These are phyloP conservation scores for Drosophila ezoana DNA, from an alignment of 2,888 invertebrate species.

Conservation along the genomic window DNA sequence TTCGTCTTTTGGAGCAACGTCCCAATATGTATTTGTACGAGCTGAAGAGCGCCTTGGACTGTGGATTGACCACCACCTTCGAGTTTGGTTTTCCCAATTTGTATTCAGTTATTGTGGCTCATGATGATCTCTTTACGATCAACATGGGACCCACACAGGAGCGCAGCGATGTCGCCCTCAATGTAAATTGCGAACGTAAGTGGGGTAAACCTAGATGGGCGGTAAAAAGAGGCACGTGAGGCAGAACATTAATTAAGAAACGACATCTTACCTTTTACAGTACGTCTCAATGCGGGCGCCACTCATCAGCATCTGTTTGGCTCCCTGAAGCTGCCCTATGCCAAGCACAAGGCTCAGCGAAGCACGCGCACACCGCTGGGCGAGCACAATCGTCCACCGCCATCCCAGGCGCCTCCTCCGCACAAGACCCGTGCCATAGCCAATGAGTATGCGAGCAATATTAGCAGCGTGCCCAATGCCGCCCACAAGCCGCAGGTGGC, in stretches of 20 bases:
- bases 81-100: constrained; percentile 84
- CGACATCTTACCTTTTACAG: constrained; percentile 25
- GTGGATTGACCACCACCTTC: constrained; percentile 79
- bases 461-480: constrained; percentile 1
- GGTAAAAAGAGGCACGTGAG: neutral
- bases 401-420: constrained; percentile 59
- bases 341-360: constrained; percentile 67
- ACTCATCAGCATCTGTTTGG: constrained; percentile 68
- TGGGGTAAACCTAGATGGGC: neutral
- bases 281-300: constrained; percentile 45
- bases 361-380: constrained; percentile 57
- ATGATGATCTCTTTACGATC: constrained; percentile 82
- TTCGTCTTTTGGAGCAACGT: constrained; percentile 81
- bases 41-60: constrained; percentile 78
- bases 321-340: constrained; percentile 64
- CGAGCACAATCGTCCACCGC: constrained; percentile 67
- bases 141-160: constrained; percentile 78
- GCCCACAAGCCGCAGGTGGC: constrained; percentile 52
- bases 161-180: constrained; percentile 79
- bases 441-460: constrained; percentile 47
- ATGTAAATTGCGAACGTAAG: constrained; percentile 81
- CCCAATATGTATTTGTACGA: constrained; percentile 79
- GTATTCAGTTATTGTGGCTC: constrained; percentile 80
- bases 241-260: too few relatives aligned
- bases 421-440: constrained; percentile 73